Conservation (phyloP, 1,140 invertebrate genomes). For the Cotesia typhae region DNA sequence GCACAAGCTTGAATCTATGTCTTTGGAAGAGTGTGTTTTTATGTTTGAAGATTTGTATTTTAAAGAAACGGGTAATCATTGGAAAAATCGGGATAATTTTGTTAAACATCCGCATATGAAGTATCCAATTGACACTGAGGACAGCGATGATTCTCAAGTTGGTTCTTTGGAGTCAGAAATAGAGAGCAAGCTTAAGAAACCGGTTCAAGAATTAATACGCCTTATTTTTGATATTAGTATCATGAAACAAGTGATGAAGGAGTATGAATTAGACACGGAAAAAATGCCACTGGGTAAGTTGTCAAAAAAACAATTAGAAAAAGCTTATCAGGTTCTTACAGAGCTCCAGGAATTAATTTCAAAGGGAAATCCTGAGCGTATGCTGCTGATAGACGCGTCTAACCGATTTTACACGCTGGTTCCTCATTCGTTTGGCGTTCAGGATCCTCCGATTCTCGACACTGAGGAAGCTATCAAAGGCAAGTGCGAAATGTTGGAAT, state of each 20-base stretch:
- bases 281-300: constrained; percentile 98
- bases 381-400: constrained; percentile 80
- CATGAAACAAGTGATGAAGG: constrained; percentile 93
- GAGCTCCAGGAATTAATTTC: constrained; percentile 78
- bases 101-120: constrained; percentile 83
- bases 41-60: constrained; percentile 77
- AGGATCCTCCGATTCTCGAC: constrained; percentile 83
- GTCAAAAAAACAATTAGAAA: constrained; percentile 88
- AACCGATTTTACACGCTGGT: constrained; percentile 95
- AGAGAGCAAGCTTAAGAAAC: constrained; percentile 75
- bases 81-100: constrained; percentile 76
- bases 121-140: constrained; percentile 92
- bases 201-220: constrained; percentile 85
- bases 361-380: constrained; percentile 62
- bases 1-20: constrained; percentile 75
- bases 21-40: constrained; percentile 70
- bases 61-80: constrained; percentile 89
- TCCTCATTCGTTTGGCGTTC: constrained; percentile 92
- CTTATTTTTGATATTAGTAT: constrained; percentile 90
- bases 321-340: constrained; percentile 83
- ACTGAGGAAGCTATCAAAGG: constrained; percentile 76
- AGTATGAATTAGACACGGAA: constrained; percentile 95
- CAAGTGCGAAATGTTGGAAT: constrained; percentile 94
- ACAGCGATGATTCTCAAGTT: constrained; percentile 66
- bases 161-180: constrained; percentile 53